A percentile compares a stretch with the other conserved stretches of the same genome.
phyloP scores from a whole-genome alignment of 2,888 invertebrate genomes.

The Margaritifera margaritifera region DNA sequence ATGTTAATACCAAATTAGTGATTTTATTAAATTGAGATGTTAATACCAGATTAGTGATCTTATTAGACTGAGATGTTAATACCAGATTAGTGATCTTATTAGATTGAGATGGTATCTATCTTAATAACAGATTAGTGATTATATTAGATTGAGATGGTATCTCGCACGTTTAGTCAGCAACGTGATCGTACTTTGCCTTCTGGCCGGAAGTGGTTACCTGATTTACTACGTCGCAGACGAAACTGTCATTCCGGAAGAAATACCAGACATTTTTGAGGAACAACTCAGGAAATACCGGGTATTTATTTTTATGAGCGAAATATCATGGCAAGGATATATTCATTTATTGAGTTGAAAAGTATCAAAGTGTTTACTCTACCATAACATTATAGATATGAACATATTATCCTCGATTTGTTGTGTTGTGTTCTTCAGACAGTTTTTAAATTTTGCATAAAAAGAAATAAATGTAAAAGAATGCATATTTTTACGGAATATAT shows the following conservation, averaged over 20 bases:
- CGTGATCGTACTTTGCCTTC: constrained; percentile 39
- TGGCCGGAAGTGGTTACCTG: constrained; percentile 58
- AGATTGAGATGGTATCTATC: background rate
- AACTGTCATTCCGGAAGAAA: constrained; percentile 25
- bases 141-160: constrained; percentile 25
- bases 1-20: background rate
- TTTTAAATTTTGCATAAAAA: no score
- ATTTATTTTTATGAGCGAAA: background rate
- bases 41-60: background rate
- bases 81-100: background rate
- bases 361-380: no score
- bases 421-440: no score
- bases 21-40: constrained; percentile 19
- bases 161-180: constrained; percentile 36
- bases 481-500: no score
- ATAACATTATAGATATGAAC: no score
- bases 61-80: constrained; percentile 19
- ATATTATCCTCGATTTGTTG: no score
- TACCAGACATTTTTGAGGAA: constrained; percentile 23
- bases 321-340: no score
- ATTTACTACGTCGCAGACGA: constrained; percentile 52
- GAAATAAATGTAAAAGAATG: no score
- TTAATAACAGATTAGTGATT: background rate
- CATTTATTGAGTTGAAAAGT: no score
- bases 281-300: constrained; percentile 8